phyloP scores from a whole-genome alignment of 2,888 invertebrate genomes.

The Drosophila heteroneura region DNA sequence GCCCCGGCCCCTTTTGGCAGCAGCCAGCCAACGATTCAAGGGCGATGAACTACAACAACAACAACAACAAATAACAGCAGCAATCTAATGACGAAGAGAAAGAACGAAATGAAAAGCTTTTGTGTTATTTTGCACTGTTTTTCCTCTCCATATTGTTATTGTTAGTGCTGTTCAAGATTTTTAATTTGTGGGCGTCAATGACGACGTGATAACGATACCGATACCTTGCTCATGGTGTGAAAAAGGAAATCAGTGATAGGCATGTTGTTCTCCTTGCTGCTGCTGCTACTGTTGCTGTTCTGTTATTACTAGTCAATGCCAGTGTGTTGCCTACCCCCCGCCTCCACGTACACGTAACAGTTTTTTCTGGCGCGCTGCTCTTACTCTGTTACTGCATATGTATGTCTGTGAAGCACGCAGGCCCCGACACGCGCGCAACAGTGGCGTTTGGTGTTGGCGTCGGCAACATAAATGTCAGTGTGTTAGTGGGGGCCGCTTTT shows the following conservation, averaged over 20 bases:
- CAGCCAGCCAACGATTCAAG: slow-evolving; percentile 63
- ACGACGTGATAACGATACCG: slow-evolving; percentile 48
- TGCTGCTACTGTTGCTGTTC: slow-evolving; percentile 26
- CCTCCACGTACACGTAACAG: slow-evolving; percentile 39
- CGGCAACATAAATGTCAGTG: slow-evolving; percentile 65
- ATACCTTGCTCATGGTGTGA: slow-evolving; percentile 43
- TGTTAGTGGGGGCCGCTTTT: slow-evolving; percentile 62
- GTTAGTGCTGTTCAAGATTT: slow-evolving; percentile 19
- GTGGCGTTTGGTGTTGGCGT: slow-evolving; percentile 37
- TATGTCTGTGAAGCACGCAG: slow-evolving; percentile 61
- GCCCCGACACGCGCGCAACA: slow-evolving; percentile 71
- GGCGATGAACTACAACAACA: slow-evolving; percentile 72
- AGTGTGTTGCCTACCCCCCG: slow-evolving; percentile 41
- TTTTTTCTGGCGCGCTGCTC: slow-evolving; percentile 45
- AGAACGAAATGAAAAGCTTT: slow-evolving; percentile 53
- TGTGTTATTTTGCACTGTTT: slow-evolving; percentile 31
- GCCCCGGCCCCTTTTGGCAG: slow-evolving; percentile 56
- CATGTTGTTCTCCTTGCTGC: slow-evolving; percentile 18
- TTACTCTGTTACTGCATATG: slow-evolving; percentile 56
- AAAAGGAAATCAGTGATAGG: slow-evolving; percentile 59
- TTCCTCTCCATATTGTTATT: slow-evolving; percentile 23
- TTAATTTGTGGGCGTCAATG: slow-evolving; percentile 59
- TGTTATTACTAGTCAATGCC: slow-evolving; percentile 46
- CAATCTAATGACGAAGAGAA: slow-evolving; percentile 30
- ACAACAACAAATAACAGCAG: slow-evolving; percentile 1